These are phyloP conservation scores for Mamestra configurata DNA, from an alignment of 1,140 invertebrate genomes.

Conservation along the genomic window DNA sequence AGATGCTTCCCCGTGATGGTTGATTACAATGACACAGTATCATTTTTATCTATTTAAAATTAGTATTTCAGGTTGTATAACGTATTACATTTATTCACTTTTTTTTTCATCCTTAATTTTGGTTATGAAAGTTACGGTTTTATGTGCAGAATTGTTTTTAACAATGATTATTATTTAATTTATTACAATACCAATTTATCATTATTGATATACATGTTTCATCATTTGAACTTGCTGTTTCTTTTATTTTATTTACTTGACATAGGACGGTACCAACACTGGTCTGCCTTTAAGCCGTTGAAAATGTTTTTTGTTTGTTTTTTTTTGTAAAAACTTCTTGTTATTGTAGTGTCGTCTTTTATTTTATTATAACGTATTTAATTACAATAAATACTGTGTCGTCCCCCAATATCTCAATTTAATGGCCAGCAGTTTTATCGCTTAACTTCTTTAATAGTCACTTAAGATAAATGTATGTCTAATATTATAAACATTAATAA, in stretches of 20 bases:
- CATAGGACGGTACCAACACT: not conserved
- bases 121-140: not conserved
- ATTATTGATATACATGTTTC: not conserved
- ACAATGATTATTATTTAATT: not conserved
- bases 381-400: constrained; percentile 53
- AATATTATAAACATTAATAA: constrained; percentile 56
- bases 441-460: constrained; percentile 63
- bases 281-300: not conserved
- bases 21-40: constrained; percentile 38
- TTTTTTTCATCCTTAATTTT: not conserved
- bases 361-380: constrained; percentile 51
- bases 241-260: constrained; percentile 18
- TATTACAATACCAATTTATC: not conserved
- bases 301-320: not conserved
- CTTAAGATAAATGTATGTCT: constrained; percentile 59
- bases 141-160: not conserved
- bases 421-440: constrained; percentile 66
- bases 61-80: not conserved
- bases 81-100: no score
- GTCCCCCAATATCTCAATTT: constrained; percentile 50
- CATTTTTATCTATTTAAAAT: not conserved
- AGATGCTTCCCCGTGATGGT: constrained; percentile 61
- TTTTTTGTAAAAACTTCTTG: not conserved
- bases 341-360: constrained; percentile 17
- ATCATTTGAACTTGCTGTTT: constrained; percentile 9